Conservation (phyloP, 1,140 invertebrate genomes). For the Caerostris extrusa region DNA sequence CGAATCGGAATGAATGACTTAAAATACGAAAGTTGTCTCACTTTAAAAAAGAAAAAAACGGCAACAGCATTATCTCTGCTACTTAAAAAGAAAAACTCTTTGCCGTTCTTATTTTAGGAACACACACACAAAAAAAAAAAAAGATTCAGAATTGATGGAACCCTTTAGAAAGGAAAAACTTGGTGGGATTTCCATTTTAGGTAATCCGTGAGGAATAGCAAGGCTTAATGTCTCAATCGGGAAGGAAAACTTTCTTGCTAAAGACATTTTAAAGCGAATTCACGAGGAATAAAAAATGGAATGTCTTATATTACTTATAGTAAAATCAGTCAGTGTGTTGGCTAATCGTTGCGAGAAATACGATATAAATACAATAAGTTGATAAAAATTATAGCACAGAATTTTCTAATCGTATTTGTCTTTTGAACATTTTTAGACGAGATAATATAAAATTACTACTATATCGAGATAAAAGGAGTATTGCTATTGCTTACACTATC, state of each 20-base stretch:
- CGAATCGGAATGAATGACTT: neutral
- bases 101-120: neutral
- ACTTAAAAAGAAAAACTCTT: neutral
- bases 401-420: too few species aligned
- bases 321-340: too few species aligned
- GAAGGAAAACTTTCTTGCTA: neutral
- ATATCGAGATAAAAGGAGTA: too few species aligned
- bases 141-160: constrained; percentile 5
- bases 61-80: neutral
- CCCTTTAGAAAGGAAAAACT: neutral
- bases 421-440: too few species aligned
- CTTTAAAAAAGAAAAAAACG: neutral
- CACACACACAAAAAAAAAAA: too few species aligned
- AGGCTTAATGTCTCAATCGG: neutral
- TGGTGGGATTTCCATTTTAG: neutral
- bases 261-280: neutral
- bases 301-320: too few species aligned
- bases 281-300: neutral
- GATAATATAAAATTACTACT: too few species aligned
- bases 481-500: too few species aligned
- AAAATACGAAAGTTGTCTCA: neutral
- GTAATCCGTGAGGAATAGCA: neutral
- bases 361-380: too few species aligned
- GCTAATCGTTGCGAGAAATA: too few species aligned
- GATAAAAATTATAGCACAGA: too few species aligned